Evolutionary conservation across 2,113 vertebrate species (phyloP).

Genomic region (Rhinolophus ferrumequinum): DNA sequence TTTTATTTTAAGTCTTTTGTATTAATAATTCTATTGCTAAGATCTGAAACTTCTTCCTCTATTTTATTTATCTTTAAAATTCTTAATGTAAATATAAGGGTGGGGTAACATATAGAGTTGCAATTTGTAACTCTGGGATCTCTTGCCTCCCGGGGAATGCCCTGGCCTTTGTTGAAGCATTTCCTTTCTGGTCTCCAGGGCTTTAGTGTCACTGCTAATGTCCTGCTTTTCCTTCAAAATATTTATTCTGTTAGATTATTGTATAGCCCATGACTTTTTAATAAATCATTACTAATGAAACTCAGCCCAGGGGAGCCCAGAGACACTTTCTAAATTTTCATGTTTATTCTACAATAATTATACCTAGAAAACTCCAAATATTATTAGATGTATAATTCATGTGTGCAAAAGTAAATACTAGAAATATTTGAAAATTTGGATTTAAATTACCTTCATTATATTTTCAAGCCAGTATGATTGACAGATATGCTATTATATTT

Average conservation of each 20-base stretch:
- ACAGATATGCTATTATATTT: not conserved
- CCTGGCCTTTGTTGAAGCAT: not conserved
- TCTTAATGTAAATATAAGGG: not conserved
- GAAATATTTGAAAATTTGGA: not conserved
- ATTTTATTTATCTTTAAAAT: not conserved
- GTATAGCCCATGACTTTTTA: not conserved
- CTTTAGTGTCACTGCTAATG: not conserved
- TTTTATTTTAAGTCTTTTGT: not conserved
- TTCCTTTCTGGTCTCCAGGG: not conserved
- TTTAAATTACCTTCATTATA: not conserved
- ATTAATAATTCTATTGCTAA: not conserved
- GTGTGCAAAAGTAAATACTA: not conserved
- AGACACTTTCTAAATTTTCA: not conserved
- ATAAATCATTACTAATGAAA: not conserved
- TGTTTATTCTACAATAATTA: not conserved
- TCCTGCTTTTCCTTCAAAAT: not conserved
- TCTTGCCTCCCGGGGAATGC: not conserved
- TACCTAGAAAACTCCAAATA: not conserved
- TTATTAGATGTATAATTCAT: not conserved
- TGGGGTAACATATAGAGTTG: not conserved
- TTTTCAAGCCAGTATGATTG: not conserved
- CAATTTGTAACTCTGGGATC: not conserved
- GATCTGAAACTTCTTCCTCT: not conserved
- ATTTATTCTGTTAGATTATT: slow-evolving; percentile 7
- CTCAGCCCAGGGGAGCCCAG: not conserved